Percentiles rank a stretch among this genome's conserved stretches.
These are phyloP conservation scores for Addax nasomaculatus DNA, from an alignment of 2,113 vertebrate species.

Conservation along the genomic window DNA sequence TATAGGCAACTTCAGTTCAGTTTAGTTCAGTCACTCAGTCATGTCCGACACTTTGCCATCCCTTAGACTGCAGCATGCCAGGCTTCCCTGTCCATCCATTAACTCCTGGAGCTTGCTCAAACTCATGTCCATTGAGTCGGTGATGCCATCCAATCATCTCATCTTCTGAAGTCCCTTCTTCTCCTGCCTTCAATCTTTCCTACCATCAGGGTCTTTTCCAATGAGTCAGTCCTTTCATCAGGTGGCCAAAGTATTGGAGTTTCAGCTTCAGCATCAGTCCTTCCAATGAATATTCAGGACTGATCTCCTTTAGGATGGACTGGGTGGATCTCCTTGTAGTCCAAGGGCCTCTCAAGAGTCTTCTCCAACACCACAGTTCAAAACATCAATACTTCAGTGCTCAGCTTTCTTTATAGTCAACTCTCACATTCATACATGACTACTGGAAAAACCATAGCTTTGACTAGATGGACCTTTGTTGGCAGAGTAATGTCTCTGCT, in stretches of 20 bases:
- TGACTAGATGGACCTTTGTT: background rate
- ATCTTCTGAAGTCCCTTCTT: background rate
- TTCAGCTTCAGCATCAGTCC: too few species aligned
- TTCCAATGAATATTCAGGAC: too few species aligned
- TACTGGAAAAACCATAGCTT: background rate
- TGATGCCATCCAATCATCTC: background rate
- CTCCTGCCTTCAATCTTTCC: background rate
- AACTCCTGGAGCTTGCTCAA: background rate
- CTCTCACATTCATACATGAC: background rate
- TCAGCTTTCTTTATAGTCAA: background rate
- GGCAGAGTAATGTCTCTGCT: background rate
- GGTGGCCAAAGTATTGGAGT: too few species aligned
- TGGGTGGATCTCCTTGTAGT: background rate
- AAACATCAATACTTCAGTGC: background rate
- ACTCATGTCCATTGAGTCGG: background rate
- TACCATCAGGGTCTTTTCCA: background rate
- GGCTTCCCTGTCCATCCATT: background rate
- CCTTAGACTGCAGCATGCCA: background rate
- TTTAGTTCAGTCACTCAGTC: background rate
- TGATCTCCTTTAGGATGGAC: too few species aligned
- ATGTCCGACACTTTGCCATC: accelerated
- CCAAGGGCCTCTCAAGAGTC: background rate
- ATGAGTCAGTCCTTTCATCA: background rate
- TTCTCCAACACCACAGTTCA: background rate
- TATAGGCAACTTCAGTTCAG: background rate